Evolutionary conservation across 2,888 invertebrate genomes (phyloP), one percentile per base, ranked within the genome.

Genomic region (Melinaea menophilus): DNA sequence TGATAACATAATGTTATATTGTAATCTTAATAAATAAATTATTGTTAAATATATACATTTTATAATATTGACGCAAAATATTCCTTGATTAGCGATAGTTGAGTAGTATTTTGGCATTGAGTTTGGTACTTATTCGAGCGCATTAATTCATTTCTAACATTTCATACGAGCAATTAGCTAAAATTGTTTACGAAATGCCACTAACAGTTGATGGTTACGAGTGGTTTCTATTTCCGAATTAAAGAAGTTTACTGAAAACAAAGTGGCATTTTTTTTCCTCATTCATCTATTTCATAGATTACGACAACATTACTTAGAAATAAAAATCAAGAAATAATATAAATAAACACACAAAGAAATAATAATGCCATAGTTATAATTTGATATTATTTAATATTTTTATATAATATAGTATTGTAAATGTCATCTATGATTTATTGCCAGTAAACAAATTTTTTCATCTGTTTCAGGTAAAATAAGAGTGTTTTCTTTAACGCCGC

Each of bases 131-230:
- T 55, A 48, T 55, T 58, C 47, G 35, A 55, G 47, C 3, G 47
- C 58, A 46, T 46, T 55, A 58, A 48, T 55, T 58, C 55, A 62
- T 62, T 63, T 65, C 61, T 65, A 74, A 69, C 71, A 69, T 71
- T 69, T 69, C 71, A 65, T 65, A 68, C 63, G 61, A 64, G 68
- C 73, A 73, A 75, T 74, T 75, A 75, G 67, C 62, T 62, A 56
- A 61, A 56, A 69, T 64, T 73, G 73, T 75, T 73, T 72, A 71
- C 65, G 64, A 58, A 57, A 67, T 64, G 68, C 60, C 65, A 55
- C 70, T 62, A 64, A 61, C 72, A 73, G 74, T 72, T 72, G 73
- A 72, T 72, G 70, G 72, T 73, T 72, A 71, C 71, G 69, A 71
- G 69, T 55, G 66, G 63, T 63, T 65, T 34, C 56, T 56, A 54